Conservation (phyloP, 1,140 invertebrate species). For the Heliconius melpomene region DNA sequence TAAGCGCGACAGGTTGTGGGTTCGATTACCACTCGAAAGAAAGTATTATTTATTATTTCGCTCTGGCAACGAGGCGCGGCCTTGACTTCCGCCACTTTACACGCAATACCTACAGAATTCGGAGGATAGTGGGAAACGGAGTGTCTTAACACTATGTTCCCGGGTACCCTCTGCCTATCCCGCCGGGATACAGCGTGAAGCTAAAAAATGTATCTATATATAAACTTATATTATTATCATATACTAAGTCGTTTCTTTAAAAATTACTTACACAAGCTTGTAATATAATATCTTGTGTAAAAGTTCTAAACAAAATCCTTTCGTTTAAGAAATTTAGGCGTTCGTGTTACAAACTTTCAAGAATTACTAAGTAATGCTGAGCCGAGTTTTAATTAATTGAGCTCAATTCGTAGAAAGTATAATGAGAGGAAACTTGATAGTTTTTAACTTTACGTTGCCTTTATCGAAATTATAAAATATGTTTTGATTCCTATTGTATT, state of each 20-base stretch:
- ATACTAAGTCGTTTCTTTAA: background rate
- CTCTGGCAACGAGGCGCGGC: too few relatives aligned
- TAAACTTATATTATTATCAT: too few relatives aligned
- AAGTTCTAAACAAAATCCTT: slow-evolving; percentile 23
- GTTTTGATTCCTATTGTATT: background rate
- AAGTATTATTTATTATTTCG: too few relatives aligned
- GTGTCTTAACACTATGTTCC: too few relatives aligned
- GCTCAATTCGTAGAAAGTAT: background rate
- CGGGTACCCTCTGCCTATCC: too few relatives aligned
- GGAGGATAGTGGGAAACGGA: too few relatives aligned
- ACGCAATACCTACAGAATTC: too few relatives aligned
- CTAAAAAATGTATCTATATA: too few relatives aligned
- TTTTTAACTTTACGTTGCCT: background rate
- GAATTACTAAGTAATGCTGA: slow-evolving; percentile 20
- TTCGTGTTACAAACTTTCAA: slow-evolving; percentile 23
- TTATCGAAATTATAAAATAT: background rate
- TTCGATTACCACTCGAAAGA: too few relatives aligned
- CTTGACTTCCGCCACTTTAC: too few relatives aligned
- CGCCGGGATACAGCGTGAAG: too few relatives aligned
- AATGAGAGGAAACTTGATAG: slow-evolving; percentile 3
- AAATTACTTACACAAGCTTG: slow-evolving; percentile 5
- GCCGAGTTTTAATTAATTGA: slow-evolving; percentile 17
- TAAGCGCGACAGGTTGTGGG: too few relatives aligned
- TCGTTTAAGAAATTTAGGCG: slow-evolving; percentile 25
- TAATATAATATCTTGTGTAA: slow-evolving; percentile 8